phyloP scores from a whole-genome alignment of 2,797 vertebrate species.

The Silurus lanzhouensis region DNA sequence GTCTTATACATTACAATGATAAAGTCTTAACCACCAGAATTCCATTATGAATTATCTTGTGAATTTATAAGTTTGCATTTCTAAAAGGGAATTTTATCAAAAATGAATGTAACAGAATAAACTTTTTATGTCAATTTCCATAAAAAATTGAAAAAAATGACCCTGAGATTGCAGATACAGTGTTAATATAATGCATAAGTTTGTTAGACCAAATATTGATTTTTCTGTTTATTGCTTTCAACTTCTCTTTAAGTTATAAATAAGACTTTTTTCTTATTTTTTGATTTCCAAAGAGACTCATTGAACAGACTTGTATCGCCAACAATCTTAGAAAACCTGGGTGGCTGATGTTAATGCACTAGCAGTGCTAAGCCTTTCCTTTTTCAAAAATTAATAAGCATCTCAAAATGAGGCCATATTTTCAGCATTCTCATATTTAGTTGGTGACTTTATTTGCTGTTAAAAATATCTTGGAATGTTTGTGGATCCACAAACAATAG shows the following conservation, averaged over 20 bases:
- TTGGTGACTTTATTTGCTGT: neutral
- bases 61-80: neutral
- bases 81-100: neutral
- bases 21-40: neutral
- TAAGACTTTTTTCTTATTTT: no score
- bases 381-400: neutral
- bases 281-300: neutral
- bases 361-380: neutral
- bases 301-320: neutral
- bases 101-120: neutral
- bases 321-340: neutral
- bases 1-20: neutral
- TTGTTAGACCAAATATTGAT: no score
- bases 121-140: neutral
- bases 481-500: neutral
- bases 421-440: neutral
- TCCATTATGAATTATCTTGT: neutral
- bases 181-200: no score
- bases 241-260: no score
- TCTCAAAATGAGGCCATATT: neutral
- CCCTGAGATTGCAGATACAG: no score
- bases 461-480: neutral
- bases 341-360: neutral
- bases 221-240: no score
- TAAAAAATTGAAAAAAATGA: no score